phyloP scores from a whole-genome alignment of 2,888 invertebrate genomes.

The Disparrhopalites patrizii region DNA sequence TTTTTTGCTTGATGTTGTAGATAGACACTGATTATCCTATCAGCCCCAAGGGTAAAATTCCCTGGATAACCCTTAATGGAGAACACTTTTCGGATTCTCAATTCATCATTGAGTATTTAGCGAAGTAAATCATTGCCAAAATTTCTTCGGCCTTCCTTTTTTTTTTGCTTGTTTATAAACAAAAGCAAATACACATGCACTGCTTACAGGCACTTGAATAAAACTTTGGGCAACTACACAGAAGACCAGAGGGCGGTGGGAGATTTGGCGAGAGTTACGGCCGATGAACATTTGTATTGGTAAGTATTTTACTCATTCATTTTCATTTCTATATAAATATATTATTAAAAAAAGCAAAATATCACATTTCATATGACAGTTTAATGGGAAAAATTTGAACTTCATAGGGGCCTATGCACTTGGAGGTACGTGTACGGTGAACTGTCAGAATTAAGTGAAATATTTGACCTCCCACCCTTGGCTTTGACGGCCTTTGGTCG shows the following conservation, averaged over 20 bases:
- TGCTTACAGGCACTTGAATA: slow-evolving; percentile 13
- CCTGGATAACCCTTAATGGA: slow-evolving; percentile 44
- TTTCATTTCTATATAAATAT: not conserved
- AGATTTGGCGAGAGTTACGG: not conserved
- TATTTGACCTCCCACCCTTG: not conserved
- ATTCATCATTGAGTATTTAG: slow-evolving; percentile 32
- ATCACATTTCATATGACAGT: not conserved
- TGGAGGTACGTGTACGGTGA: slow-evolving; percentile 15
- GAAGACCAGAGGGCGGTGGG: slow-evolving; percentile 7
- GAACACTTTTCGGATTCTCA: slow-evolving; percentile 38
- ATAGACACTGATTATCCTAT: slow-evolving; percentile 24
- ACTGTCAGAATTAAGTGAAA: not conserved
- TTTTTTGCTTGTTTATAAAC: not conserved
- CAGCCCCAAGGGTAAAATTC: slow-evolving; percentile 40
- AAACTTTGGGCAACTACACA: slow-evolving; percentile 14
- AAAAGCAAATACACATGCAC: not conserved
- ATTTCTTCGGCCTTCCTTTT: not conserved
- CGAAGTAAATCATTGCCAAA: slow-evolving; percentile 25
- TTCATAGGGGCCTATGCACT: not conserved
- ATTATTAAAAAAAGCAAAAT: not conserved
- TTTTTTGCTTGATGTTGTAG: slow-evolving; percentile 17
- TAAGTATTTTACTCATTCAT: not conserved
- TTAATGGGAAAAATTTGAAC: too few relatives aligned
- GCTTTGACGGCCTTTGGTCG: not conserved
- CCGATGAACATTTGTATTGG: slow-evolving; percentile 20